phyloP scores from a whole-genome alignment of 2,888 invertebrate genomes.

The Hybos culiciformis region DNA sequence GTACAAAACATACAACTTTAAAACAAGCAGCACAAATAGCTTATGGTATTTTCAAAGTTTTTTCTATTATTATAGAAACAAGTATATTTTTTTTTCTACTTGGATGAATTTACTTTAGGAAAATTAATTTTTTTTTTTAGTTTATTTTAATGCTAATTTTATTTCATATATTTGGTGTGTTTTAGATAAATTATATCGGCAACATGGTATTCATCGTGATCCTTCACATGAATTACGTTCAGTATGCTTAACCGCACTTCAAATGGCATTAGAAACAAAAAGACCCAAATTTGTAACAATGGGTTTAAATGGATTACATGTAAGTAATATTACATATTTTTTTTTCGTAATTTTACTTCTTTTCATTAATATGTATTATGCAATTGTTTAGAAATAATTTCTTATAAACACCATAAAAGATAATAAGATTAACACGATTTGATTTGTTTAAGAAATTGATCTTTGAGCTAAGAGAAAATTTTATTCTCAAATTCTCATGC shows the following conservation, averaged over 20 bases:
- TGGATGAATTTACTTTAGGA: not conserved
- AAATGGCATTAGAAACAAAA: slow-evolving; percentile 76
- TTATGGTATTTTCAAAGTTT: slow-evolving; percentile 46
- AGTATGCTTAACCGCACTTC: slow-evolving; percentile 71
- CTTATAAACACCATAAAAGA: too few relatives aligned
- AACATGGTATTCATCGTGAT: slow-evolving; percentile 62
- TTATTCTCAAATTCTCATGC: too few relatives aligned
- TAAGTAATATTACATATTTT: slow-evolving; percentile 38
- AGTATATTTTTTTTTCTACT: too few relatives aligned
- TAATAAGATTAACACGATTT: too few relatives aligned
- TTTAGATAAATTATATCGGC: slow-evolving; percentile 64
- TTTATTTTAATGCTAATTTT: slow-evolving; percentile 36
- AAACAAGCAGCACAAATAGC: slow-evolving; percentile 78
- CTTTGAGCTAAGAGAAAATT: too few relatives aligned
- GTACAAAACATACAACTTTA: slow-evolving; percentile 55
- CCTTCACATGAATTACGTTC: slow-evolving; percentile 73
- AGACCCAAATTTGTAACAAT: slow-evolving; percentile 69
- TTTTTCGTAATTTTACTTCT: not conserved
- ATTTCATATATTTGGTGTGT: slow-evolving; percentile 8
- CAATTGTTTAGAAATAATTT: too few relatives aligned
- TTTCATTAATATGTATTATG: not conserved
- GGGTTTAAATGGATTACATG: slow-evolving; percentile 81
- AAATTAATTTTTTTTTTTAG: slow-evolving; percentile 3
- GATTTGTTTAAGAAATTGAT: too few relatives aligned
- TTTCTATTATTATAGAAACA: not conserved